Conservation (phyloP, 2,888 invertebrate species). For the Danaus chrysippus region DNA sequence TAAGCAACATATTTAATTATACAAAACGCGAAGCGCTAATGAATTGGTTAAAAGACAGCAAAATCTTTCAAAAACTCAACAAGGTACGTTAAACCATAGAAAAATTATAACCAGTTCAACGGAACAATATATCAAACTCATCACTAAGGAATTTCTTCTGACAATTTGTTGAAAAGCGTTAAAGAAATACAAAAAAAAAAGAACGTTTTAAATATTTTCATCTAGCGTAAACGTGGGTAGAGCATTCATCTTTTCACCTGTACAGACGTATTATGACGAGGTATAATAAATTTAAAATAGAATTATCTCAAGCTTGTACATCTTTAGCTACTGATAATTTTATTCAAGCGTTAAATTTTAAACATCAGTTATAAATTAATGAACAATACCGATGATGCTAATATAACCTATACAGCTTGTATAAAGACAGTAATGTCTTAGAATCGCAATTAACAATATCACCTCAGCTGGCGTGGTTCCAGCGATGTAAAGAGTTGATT, state of each 20-base stretch:
- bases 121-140: neutral
- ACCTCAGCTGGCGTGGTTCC: neutral
- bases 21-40: too few relatives aligned
- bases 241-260: neutral
- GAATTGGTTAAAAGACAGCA: too few relatives aligned
- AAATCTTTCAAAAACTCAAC: too few relatives aligned
- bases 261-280: too few relatives aligned
- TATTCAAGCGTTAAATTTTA: too few relatives aligned
- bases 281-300: too few relatives aligned
- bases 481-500: neutral
- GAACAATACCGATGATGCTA: neutral
- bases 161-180: constrained; percentile 2
- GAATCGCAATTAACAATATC: neutral
- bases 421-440: constrained; percentile 6
- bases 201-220: neutral
- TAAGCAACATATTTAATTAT: too few relatives aligned
- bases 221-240: neutral
- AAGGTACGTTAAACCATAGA: too few relatives aligned
- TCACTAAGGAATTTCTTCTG: neutral
- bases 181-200: neutral
- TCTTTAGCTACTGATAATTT: too few relatives aligned
- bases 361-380: neutral
- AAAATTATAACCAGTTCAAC: neutral
- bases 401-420: neutral
- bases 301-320: too few relatives aligned